A percentile compares a stretch with the other conserved stretches of the same genome.
Evolutionary conservation across 2,888 invertebrate genomes (phyloP).

Genomic region (Apoderus coryli): DNA sequence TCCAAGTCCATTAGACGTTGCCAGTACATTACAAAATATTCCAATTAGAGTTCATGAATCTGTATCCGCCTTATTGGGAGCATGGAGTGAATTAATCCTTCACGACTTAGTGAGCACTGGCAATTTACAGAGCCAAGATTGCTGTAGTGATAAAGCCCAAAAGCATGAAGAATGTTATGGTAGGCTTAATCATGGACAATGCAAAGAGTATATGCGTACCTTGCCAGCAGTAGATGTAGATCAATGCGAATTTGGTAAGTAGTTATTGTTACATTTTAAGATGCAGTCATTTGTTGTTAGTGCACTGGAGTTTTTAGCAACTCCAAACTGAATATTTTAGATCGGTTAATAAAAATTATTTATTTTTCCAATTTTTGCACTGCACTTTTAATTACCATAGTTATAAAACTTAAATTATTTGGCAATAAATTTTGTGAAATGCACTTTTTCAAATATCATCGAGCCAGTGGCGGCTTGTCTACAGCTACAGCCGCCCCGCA

Average conservation of each 20-base stretch:
- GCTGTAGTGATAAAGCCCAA: slow-evolving; percentile 29
- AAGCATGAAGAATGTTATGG: slow-evolving; percentile 42
- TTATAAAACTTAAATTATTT: no score
- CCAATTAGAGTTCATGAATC: slow-evolving; percentile 50
- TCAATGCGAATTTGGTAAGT: slow-evolving; percentile 47
- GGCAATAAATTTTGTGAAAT: no score
- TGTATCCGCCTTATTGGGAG: slow-evolving; percentile 60
- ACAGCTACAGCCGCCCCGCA: no score
- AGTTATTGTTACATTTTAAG: no score
- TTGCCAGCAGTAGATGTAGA: slow-evolving; percentile 50
- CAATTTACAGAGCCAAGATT: slow-evolving; percentile 40
- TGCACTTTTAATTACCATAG: no score
- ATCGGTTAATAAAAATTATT: no score
- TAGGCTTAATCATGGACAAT: slow-evolving; percentile 32
- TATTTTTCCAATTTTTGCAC: no score
- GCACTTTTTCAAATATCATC: no score
- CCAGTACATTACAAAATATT: slow-evolving; percentile 42
- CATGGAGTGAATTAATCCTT: slow-evolving; percentile 65
- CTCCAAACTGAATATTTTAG: no score
- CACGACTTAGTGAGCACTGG: slow-evolving; percentile 57
- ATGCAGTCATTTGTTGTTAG: no score
- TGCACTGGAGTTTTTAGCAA: no score
- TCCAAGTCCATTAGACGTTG: slow-evolving; percentile 45
- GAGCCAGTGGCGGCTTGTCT: no score
- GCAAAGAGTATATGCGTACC: slow-evolving; percentile 55